These are phyloP conservation scores for Lissocephala sabroskyi DNA, from an alignment of 2,888 invertebrate genomes.

Conservation along the genomic window DNA sequence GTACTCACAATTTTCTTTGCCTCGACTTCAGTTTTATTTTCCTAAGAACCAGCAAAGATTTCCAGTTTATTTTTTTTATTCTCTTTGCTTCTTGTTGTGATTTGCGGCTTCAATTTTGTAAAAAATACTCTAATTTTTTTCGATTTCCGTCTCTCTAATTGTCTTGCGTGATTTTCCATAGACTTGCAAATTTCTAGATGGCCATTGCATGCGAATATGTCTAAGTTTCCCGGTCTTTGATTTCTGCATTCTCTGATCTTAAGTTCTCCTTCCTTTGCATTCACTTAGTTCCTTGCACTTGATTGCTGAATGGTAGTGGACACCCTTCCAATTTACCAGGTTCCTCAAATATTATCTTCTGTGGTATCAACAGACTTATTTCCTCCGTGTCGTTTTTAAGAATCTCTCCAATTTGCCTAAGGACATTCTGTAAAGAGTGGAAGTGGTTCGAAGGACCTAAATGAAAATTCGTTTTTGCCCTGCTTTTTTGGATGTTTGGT, in stretches of 20 bases:
- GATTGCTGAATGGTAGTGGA: conserved; percentile 50
- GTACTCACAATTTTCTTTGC: conserved; percentile 38
- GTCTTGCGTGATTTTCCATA: conserved; percentile 52
- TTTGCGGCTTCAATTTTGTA: no score
- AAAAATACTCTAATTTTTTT: conserved; percentile 2
- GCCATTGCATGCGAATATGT: conserved; percentile 41
- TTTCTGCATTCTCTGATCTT: no score
- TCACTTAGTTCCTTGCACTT: conserved; percentile 45
- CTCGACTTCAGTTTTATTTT: background rate
- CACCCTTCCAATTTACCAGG: no score
- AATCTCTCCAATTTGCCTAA: no score
- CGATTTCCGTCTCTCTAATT: conserved; percentile 11
- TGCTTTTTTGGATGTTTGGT: conserved; percentile 7
- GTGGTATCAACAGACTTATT: no score
- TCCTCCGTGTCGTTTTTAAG: no score
- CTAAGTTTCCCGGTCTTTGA: conserved; percentile 10
- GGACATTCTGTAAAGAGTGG: no score
- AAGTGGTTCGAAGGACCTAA: no score
- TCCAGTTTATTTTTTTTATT: background rate
- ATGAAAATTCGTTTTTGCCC: no score
- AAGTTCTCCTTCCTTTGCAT: conserved; percentile 1
- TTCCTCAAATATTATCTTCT: no score
- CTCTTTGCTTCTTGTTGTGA: conserved; percentile 1
- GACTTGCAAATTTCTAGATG: conserved; percentile 49
- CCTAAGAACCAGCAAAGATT: conserved; percentile 7